Base-by-base conservation (phyloP, 2,797 vertebrate species). In the Microchirus variegatus region DNA sequence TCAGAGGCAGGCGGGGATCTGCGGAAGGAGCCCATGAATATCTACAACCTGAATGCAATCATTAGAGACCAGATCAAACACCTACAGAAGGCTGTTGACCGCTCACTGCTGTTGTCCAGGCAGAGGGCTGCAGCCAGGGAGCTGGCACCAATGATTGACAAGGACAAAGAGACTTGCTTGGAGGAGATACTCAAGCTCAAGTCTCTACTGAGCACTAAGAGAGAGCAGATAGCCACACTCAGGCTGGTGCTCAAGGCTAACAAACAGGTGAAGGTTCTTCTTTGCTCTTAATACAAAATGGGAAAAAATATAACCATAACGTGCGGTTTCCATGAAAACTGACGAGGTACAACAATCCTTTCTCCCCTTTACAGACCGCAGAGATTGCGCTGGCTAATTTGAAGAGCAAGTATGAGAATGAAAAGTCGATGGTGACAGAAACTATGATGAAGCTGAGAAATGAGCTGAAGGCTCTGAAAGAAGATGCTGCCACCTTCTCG, bases 331-430 rank as follows among this genome's bases (percentile, higher is more conserved):
- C 8, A 14, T 10, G 45, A 19, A 11, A 63, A 43, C 5, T 37
- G 17, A 44, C 46, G 22, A 48, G 9, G 3, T 4, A 17, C 51
- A 53, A 52, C 5, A 2, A 9, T 44, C n/a, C 14, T 14, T 43
- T 2, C n/a, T 47, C n/a, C 19, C 35, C 36, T 3, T 53, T 75
- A 45, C 67, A 99, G 98, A 97, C 98, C 36, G 98, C 98, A 48
- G 98, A 99, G 88, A 95, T 91, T 72, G 97, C 97, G 0, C 87
- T 99, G 70, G 95, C 97, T 26, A 99, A 99, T 86, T 85, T 99
- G 91, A 99, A 99, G 92, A 99, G 98, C 88, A 99, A 99, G 75
- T 99, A 99, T 0, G 98, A 99, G 89, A 99, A 98, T 17, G 98
- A 99, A 82, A 99, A 99, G 78, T 78, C 93, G 0, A 99, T 98